Evolutionary conservation across 2,797 vertebrate species (phyloP).

Genomic region (Rhinophrynus dorsalis): DNA sequence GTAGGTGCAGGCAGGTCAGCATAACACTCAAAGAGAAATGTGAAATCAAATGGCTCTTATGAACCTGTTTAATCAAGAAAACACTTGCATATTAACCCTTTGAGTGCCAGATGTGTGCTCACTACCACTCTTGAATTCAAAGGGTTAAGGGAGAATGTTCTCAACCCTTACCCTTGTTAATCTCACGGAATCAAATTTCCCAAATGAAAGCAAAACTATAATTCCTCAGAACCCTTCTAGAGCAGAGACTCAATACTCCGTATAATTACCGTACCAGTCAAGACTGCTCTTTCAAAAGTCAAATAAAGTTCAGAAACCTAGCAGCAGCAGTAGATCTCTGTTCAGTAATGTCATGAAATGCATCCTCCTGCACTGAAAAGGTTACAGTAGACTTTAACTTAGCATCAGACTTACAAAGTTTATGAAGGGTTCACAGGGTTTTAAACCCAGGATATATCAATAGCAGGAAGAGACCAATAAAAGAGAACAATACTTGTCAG

Average conservation of each 20-base stretch:
- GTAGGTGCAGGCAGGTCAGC: too few species aligned
- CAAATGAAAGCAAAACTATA: constrained; percentile 10
- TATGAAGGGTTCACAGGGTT: constrained; percentile 2
- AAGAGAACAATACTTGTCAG: constrained; percentile 8
- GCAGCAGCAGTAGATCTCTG: not conserved
- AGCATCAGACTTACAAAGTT: not conserved
- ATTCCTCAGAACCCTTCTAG: not conserved
- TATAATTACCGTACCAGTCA: not conserved
- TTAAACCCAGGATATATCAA: not conserved
- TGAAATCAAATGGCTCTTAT: not conserved
- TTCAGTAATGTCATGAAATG: not conserved
- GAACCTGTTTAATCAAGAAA: constrained; percentile 6
- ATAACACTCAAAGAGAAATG: not conserved
- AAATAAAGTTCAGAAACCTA: not conserved
- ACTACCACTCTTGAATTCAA: too few species aligned
- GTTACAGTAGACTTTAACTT: not conserved
- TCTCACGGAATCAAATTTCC: constrained; percentile 10
- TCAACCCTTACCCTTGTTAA: not conserved
- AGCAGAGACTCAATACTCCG: not conserved
- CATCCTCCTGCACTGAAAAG: constrained; percentile 6
- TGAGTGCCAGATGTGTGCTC: too few species aligned
- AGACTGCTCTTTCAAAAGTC: not conserved
- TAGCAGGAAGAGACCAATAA: constrained; percentile 4
- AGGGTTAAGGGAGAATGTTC: not conserved
- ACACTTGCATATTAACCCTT: too few species aligned